Base-by-base conservation (phyloP, 2,113 vertebrate species). In the Dendropsophus ebraccatus region DNA sequence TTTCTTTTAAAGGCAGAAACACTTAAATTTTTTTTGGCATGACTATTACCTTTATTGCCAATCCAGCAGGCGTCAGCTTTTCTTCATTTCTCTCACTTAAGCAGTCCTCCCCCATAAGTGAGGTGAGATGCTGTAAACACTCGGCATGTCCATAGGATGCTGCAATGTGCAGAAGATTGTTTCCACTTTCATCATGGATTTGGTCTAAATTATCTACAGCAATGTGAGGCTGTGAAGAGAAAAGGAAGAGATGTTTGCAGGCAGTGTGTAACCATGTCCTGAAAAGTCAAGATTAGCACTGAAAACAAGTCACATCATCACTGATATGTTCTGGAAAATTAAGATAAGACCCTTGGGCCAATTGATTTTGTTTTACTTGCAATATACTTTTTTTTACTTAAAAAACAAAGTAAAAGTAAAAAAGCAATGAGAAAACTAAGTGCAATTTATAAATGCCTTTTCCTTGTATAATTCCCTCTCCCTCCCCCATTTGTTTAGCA, bases 111-210 rank as follows among this genome's bases (percentile, higher is more conserved):
- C 97, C 97, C 97, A 99, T 98, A 90, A 99, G 91, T 21, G 98
- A 98, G 8, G 98, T 99, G 90, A 99, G 97, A 87, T 99, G 97
- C 90, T 99, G 98, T 88, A 99, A 94, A 82, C 98, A 99, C 76
- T 99, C 97, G 0, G 96, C 91, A 16, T 99, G 98, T 10, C 98
- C 98, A 89, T 96, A 95, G 2, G 94, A 95, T 5, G 98, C 96
- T 0, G 97, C 94, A 72, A 99, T 84, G 79, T 99, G 98, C 80
- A 99, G 93, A 67, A 99, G 96, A 91, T 99, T 99, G 94, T 98
- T 99, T 80, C 94, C 92, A 9, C 92, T 95, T 77, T 97, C 96
- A 28, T 99, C 98, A 6, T 96, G 92, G 91, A 99, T 96, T 75
- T 96, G 95, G 94, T 99, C 97, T 91, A 99, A 95, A 90, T 98